Evolutionary conservation across 2,797 vertebrate species (phyloP).

Genomic region (Acipenser transmontanus): DNA sequence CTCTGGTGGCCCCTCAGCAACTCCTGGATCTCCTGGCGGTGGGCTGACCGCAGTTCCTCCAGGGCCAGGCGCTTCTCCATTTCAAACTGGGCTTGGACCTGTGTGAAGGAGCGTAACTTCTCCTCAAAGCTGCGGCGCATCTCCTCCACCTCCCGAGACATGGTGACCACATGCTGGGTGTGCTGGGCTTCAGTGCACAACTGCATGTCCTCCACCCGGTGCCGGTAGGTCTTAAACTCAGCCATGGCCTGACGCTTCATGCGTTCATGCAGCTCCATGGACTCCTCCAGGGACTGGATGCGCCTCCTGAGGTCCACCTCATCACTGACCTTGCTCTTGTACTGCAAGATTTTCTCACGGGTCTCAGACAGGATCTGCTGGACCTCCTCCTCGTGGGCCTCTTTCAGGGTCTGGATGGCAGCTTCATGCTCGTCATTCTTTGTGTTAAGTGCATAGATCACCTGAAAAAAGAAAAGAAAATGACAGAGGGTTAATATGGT

Average conservation of each 20-base stretch:
- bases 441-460: slow-evolving; percentile 97
- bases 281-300: slow-evolving; percentile 91
- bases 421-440: slow-evolving; percentile 97
- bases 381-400: slow-evolving; percentile 95
- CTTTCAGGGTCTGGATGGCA: slow-evolving; percentile 88
- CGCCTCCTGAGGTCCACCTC: slow-evolving; percentile 88
- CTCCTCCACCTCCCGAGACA: slow-evolving; percentile 95
- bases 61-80: slow-evolving; percentile 81
- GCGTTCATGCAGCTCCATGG: slow-evolving; percentile 87
- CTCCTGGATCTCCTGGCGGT: slow-evolving; percentile 86
- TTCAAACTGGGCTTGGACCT: slow-evolving; percentile 83
- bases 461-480: slow-evolving; percentile 37
- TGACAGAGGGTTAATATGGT: no score
- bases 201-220: slow-evolving; percentile 91
- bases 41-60: slow-evolving; percentile 78
- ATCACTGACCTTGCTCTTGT: slow-evolving; percentile 88
- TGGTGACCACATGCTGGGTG: slow-evolving; percentile 87
- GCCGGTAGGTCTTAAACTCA: slow-evolving; percentile 92
- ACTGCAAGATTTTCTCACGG: slow-evolving; percentile 86
- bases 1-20: slow-evolving; percentile 83
- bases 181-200: slow-evolving; percentile 93
- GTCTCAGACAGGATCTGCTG: slow-evolving; percentile 96
- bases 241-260: slow-evolving; percentile 91
- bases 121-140: slow-evolving; percentile 93
- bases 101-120: slow-evolving; percentile 78